Base-by-base conservation (phyloP, 2,797 vertebrate species). In the Smutsia gigantea region DNA sequence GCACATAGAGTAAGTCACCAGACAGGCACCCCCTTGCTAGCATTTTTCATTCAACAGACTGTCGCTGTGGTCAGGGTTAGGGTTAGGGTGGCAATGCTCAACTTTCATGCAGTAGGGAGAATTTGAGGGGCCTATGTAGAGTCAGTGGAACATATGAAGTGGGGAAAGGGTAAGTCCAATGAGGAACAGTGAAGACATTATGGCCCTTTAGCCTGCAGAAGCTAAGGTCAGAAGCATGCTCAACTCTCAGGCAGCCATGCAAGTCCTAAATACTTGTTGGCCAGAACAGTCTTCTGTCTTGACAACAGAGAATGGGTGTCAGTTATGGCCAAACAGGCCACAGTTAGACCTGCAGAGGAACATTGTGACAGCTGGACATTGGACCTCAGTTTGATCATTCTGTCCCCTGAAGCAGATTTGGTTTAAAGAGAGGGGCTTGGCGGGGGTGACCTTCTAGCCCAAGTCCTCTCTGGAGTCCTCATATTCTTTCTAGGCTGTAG, bases 1-100 rank as follows among this genome's bases (percentile, higher is more conserved):
- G 98, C 98, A 98, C 98, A 97, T 98, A 97, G 98, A 97, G 46
- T 46, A 46, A 46, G 98, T 98, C 98, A 98, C 64, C 98, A 98
- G 97, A 98, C 98, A 98, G 98, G 97, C 97, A 98, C 78, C 98
- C 92, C 96, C 84, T 95, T 79, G 98, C 96, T 97, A 98, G 88
- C 97, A 97, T 95, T 96, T 98, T 96, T 98, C 90, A 97, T 95
- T 97, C 97, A 79, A 74, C 39, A 97, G 72, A 95, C 91, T 98
- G 88, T 96, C 98, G 91, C 83, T 85, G 96, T 71, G 93, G 92
- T 90, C 90, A 87, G 90, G 59, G 66, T 34, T 25, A 49, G 84
- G 96, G 63, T 15, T 74, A 14, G 27, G 49, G 23, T 7, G 66
- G 46, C 10, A 49, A 90, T 55, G 42, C 7, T 14, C 53, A 18